Base-by-base conservation (phyloP, 2,113 vertebrate species). In the Entosphenus tridentatus region DNA sequence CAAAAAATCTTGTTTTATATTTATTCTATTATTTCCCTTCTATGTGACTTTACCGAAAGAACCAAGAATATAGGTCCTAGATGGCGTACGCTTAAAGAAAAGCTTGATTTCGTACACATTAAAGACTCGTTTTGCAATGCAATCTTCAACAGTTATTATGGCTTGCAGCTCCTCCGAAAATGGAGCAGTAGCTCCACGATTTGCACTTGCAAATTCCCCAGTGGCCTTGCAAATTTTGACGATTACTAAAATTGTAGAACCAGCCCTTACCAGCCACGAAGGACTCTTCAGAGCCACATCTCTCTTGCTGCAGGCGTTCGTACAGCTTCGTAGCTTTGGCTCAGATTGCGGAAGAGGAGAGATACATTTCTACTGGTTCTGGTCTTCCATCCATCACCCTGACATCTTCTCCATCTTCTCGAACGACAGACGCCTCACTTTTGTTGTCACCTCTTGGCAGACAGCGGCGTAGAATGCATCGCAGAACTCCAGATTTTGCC, bases 191-290 rank as follows among this genome's bases (percentile, higher is more conserved):
- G 62, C 62, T 11, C 9, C 62, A 10, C 10, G 10, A 21, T 65
- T 21, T 65, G 62, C 10, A 65, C n/a, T 16, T 65, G 62, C 62
- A n/a, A 10, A 65, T 65, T 65, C 62, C 62, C 8, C 62, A 9
- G 21, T 9, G 21, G 21, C n/a, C 21, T 65, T 65, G n/a, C 39
- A 65, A 21, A 21, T 11, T 11, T n/a, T 65, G 10, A 8, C 62
- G 62, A n/a, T 65, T 11, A 9, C 21, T 65, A 10, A 65, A 65
- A 65, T 65, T 65, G n/a, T 65, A n/a, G 21, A 9, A 65, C 62
- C 62, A 65, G 10, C 62, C 62, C 62, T 65, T 65, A 65, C 62
- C 21, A 9, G 62, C 62, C n/a, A 65, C 39, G 21, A 65, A 65
- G 62, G 62, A 65, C n/a, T 21, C 21, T n/a, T 9, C 21, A 65